Percentiles rank a stretch among this genome's conserved stretches.
phyloP scores from a whole-genome alignment of 2,888 invertebrate species.

The Orgyia antiqua region DNA sequence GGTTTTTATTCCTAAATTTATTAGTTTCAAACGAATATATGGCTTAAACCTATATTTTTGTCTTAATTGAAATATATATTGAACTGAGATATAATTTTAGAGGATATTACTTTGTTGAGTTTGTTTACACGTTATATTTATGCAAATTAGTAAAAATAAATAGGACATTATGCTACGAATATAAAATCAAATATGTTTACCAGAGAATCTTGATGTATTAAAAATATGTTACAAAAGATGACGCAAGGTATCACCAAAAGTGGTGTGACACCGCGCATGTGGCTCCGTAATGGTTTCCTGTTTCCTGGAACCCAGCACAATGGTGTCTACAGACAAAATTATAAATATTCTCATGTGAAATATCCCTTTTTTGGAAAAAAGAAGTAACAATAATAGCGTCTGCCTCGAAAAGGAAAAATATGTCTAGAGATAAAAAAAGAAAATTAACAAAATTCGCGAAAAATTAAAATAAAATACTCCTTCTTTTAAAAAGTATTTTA shows the following conservation, averaged over 20 bases:
- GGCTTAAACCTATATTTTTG: no score
- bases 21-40: no score
- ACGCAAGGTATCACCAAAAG: constrained; percentile 45
- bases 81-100: no score
- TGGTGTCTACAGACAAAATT: constrained; percentile 54
- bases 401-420: constrained; percentile 20
- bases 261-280: constrained; percentile 54
- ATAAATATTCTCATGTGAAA: constrained; percentile 44
- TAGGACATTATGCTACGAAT: no score
- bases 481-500: no score
- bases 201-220: constrained; percentile 3
- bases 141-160: no score
- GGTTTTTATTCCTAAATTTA: not conserved
- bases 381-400: constrained; percentile 33
- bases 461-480: no score
- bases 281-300: constrained; percentile 69
- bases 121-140: no score
- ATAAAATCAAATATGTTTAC: not conserved
- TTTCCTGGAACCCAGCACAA: constrained; percentile 59
- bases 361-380: constrained; percentile 34
- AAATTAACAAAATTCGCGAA: no score
- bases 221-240: constrained; percentile 22
- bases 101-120: not conserved
- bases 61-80: no score
- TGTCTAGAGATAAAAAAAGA: no score